phyloP scores from a whole-genome alignment of 2,888 invertebrate genomes.

The Drosophila glabriapex region DNA sequence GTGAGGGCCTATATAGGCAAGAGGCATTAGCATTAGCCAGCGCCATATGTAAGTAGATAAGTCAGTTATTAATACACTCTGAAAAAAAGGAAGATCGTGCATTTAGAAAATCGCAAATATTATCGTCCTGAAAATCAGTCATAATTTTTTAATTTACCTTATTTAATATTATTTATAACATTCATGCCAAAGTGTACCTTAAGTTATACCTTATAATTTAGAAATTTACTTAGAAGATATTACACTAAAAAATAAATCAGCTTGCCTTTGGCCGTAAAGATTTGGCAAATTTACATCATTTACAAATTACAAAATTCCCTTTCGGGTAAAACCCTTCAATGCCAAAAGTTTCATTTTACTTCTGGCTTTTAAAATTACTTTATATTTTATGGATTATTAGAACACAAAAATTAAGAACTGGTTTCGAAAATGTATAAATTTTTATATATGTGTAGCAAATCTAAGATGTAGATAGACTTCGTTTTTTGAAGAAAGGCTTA shows the following conservation, averaged over 20 bases:
- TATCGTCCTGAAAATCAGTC: not conserved
- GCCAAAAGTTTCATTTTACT: not conserved
- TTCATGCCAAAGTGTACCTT: not conserved
- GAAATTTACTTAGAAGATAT: not conserved
- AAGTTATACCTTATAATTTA: not conserved
- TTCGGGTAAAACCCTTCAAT: not conserved
- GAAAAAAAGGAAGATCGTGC: not conserved
- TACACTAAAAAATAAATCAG: not conserved
- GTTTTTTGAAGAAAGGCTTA: not conserved
- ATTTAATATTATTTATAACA: not conserved
- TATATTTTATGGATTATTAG: not conserved
- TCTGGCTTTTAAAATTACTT: not conserved
- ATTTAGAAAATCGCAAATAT: not conserved
- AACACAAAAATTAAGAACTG: not conserved
- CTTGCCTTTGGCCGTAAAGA: not conserved
- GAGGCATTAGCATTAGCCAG: conserved; percentile 66
- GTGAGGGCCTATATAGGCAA: conserved; percentile 17
- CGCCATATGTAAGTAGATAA: conserved; percentile 49
- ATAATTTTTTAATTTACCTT: not conserved
- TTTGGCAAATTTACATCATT: not conserved
- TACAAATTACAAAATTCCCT: not conserved
- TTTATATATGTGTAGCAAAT: not conserved
- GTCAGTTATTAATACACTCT: conserved; percentile 26
- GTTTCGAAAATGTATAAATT: not conserved
- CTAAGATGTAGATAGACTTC: too few relatives aligned